Percentiles rank a stretch among this genome's conserved stretches.
phyloP scores from a whole-genome alignment of 2,888 invertebrate genomes.

The Andrena flavipes region DNA sequence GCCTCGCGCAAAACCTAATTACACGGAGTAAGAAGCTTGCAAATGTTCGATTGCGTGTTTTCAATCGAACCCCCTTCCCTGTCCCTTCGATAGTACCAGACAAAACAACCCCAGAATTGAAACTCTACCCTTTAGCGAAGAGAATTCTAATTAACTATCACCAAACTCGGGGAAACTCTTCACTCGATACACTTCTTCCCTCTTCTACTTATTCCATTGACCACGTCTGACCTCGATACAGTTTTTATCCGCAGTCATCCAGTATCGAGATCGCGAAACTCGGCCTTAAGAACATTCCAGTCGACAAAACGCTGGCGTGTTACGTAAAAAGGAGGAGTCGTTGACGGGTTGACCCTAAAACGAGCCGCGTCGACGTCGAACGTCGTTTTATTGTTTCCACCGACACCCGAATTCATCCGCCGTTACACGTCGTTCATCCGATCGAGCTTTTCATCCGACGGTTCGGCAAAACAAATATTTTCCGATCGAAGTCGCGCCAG shows the following conservation, averaged over 20 bases:
- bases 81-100: constrained; percentile 4
- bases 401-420: constrained; percentile 55
- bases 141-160: constrained; percentile 48
- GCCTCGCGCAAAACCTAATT: constrained; percentile 4
- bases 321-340: neutral
- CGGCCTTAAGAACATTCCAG: too few relatives aligned
- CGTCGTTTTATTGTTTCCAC: constrained; percentile 32
- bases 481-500: constrained; percentile 35
- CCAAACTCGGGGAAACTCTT: constrained; percentile 1
- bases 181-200: constrained; percentile 6
- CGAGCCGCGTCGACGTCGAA: neutral
- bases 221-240: neutral
- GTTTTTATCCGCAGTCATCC: neutral
- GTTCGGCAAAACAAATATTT: constrained; percentile 66
- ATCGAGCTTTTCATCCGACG: constrained; percentile 27
- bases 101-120: constrained; percentile 31
- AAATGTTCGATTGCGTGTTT: neutral
- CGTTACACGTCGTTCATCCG: constrained; percentile 43
- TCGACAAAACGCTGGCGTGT: neutral
- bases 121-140: neutral
- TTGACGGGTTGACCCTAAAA: neutral
- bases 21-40: constrained; percentile 11
- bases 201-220: constrained; percentile 1
- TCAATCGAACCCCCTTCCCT: neutral
- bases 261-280: neutral